Evolutionary conservation across 2,113 vertebrate genomes (phyloP).

Genomic region (Dascyllus trimaculatus): DNA sequence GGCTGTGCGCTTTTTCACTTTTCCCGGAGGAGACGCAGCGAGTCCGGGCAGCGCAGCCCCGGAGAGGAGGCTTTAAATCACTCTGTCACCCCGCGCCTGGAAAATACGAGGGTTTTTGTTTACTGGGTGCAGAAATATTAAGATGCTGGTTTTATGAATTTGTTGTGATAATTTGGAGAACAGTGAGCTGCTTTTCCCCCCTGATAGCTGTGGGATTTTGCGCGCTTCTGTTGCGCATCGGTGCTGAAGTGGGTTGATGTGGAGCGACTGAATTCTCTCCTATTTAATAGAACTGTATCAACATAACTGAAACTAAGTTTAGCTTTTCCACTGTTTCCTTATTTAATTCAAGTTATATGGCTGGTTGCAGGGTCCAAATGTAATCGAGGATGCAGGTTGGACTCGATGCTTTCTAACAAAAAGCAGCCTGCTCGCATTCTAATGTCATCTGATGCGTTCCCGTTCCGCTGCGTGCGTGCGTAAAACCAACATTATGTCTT

Average conservation of each 20-base stretch:
- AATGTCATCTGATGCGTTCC: background rate
- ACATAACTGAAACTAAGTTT: background rate
- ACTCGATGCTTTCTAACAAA: no score
- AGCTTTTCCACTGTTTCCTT: no score
- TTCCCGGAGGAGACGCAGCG: constrained; percentile 8
- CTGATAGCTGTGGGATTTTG: background rate
- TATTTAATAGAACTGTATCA: background rate
- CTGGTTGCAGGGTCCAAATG: background rate
- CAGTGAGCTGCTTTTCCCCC: background rate
- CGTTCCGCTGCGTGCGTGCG: background rate
- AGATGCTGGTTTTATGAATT: background rate
- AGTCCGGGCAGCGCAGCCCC: constrained; percentile 22
- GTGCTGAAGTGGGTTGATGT: background rate
- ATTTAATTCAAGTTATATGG: background rate
- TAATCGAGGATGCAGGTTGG: rapidly evolving
- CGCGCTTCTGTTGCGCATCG: constrained; percentile 36
- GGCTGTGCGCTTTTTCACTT: constrained; percentile 28
- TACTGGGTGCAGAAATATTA: background rate
- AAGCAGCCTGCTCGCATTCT: background rate
- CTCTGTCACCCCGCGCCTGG: background rate
- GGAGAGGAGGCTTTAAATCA: background rate
- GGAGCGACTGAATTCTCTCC: background rate
- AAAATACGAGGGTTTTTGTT: background rate
- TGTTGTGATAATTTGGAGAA: background rate
- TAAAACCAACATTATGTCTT: constrained; percentile 8